Conservation (phyloP, 2,113 vertebrate species). For the Trichechus manatus region DNA sequence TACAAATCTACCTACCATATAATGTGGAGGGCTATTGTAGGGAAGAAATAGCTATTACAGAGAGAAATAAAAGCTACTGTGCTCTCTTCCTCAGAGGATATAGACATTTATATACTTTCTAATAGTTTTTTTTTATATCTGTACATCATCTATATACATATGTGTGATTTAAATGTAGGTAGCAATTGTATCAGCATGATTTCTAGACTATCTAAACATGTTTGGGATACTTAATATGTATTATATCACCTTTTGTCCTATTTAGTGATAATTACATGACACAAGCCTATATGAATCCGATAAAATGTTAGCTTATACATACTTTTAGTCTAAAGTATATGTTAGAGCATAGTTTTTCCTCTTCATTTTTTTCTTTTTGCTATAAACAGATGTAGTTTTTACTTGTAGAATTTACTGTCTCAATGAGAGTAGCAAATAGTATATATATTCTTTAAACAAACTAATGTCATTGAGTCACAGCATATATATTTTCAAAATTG, state of each 20-base stretch:
- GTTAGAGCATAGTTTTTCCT: not conserved
- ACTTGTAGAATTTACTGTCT: conserved; percentile 27
- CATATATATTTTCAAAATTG: not conserved
- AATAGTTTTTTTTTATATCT: not conserved
- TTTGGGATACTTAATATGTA: conserved; percentile 8
- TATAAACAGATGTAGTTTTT: conserved; percentile 42
- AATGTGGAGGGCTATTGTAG: not conserved
- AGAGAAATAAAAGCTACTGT: conserved; percentile 16
- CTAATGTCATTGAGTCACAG: not conserved
- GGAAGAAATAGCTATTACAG: not conserved
- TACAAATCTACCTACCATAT: not conserved
- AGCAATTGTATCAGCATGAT: conserved; percentile 5
- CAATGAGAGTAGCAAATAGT: not conserved
- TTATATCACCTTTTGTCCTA: conserved; percentile 34
- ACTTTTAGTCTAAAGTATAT: conserved; percentile 34
- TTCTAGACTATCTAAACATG: not conserved
- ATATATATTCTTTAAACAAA: conserved; percentile 22
- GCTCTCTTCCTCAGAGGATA: not conserved
- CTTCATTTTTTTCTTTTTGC: not conserved
- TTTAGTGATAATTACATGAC: conserved; percentile 41
- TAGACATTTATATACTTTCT: not conserved
- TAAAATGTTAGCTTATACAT: conserved; percentile 38
- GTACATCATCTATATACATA: not conserved
- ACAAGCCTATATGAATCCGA: not conserved
- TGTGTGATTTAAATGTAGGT: conserved; percentile 1